These are phyloP conservation scores for Mellivora capensis DNA, from an alignment of 2,113 vertebrate species.

Conservation along the genomic window DNA sequence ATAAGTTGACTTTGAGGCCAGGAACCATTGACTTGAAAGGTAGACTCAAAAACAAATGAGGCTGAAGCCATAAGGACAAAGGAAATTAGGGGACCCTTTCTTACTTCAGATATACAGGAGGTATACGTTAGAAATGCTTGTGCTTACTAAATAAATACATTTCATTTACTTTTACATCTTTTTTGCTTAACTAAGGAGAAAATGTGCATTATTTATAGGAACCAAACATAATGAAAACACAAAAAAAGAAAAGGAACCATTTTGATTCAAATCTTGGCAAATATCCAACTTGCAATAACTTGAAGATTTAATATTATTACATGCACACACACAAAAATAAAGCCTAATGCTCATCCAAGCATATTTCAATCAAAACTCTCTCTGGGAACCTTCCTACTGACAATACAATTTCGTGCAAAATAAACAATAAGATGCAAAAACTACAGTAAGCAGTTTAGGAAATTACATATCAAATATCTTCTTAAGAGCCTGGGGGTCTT, in stretches of 20 bases:
- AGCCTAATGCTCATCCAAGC: conserved; percentile 79
- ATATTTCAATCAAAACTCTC: conserved; percentile 75
- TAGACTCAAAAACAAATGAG: neutral
- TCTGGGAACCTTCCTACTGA: conserved; percentile 72
- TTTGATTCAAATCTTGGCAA: conserved; percentile 33
- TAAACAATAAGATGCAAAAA: conserved; percentile 79
- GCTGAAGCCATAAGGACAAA: neutral
- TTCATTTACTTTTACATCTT: conserved; percentile 26
- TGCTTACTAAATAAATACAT: conserved; percentile 45
- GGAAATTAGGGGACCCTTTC: neutral
- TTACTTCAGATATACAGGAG: neutral
- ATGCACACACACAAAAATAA: conserved; percentile 62
- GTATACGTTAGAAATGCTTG: neutral
- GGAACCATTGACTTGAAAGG: neutral
- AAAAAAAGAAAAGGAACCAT: conserved; percentile 37
- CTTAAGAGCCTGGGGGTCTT: conserved; percentile 69
- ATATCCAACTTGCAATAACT: conserved; percentile 65
- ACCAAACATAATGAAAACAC: neutral
- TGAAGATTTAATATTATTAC: conserved; percentile 73
- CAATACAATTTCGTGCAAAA: conserved; percentile 77
- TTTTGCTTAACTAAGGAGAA: conserved; percentile 45
- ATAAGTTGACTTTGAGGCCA: neutral
- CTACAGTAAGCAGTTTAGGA: conserved; percentile 76
- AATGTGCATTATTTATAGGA: conserved; percentile 33
- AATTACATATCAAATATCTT: conserved; percentile 81